These are phyloP conservation scores for Daubentonia madagascariensis DNA, from an alignment of 2,113 vertebrate species.

Conservation along the genomic window DNA sequence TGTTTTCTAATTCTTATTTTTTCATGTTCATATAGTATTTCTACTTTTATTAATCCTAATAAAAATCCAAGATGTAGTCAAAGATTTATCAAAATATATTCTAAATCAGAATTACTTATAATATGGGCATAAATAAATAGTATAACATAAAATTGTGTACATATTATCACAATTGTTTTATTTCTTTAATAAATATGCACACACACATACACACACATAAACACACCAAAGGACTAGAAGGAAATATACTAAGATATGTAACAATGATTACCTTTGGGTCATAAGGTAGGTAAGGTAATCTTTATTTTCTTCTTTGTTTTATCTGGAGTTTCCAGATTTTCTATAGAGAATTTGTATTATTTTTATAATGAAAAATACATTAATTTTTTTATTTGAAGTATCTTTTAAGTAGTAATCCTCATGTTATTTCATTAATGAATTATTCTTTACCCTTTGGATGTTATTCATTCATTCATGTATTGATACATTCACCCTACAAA, in stretches of 20 bases:
- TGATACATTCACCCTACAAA: not conserved
- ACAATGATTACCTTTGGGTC: not conserved
- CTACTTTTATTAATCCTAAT: not conserved
- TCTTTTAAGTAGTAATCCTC: not conserved
- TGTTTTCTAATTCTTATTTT: not conserved
- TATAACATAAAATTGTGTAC: not conserved
- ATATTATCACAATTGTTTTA: not conserved
- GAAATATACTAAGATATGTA: not conserved
- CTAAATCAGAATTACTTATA: not conserved
- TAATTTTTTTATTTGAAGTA: not conserved
- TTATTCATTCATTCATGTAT: not conserved
- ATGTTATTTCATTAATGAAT: conserved; percentile 4
- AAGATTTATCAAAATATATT: not conserved
- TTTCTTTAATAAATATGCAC: not conserved
- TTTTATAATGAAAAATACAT: not conserved
- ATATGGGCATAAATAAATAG: not conserved
- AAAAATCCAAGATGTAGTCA: not conserved
- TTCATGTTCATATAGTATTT: not conserved
- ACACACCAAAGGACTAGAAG: not conserved
- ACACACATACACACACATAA: not conserved
- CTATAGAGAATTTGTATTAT: not conserved
- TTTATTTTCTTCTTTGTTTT: not conserved
- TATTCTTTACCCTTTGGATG: not conserved
- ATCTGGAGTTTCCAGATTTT: conserved; percentile 1
- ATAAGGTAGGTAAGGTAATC: not conserved